Conservation (phyloP, 2,113 vertebrate genomes). For the Petrocephalus microphthalmus region DNA sequence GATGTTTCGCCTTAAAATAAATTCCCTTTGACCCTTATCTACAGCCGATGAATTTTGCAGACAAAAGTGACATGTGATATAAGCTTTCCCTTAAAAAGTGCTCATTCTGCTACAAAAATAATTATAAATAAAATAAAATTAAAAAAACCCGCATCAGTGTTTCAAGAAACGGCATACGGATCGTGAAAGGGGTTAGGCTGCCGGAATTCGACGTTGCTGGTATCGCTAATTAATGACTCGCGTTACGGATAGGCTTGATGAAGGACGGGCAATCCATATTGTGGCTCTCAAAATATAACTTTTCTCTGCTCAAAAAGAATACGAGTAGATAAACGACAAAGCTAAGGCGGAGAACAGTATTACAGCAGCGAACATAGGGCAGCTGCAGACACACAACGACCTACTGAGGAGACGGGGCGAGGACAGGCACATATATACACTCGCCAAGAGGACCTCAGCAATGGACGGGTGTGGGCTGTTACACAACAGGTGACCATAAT, state of each 20-base stretch:
- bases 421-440: neutral
- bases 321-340: neutral
- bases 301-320: neutral
- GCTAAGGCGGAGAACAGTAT: neutral
- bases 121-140: neutral
- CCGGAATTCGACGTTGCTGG: neutral
- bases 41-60: neutral
- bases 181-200: neutral
- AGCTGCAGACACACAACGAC: neutral
- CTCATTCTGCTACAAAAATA: neutral
- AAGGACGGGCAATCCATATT: neutral
- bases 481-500: neutral
- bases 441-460: neutral
- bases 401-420: neutral
- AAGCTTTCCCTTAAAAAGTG: neutral
- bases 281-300: neutral
- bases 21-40: too few species aligned
- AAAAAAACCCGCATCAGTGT: neutral
- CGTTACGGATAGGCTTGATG: neutral
- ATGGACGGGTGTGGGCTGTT: neutral
- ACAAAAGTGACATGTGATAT: neutral
- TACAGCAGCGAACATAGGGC: neutral
- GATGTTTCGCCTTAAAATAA: neutral
- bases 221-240: neutral
- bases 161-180: neutral